Evolutionary conservation across 2,888 invertebrate species (phyloP).

Genomic region (Nemotelus pantherinus): DNA sequence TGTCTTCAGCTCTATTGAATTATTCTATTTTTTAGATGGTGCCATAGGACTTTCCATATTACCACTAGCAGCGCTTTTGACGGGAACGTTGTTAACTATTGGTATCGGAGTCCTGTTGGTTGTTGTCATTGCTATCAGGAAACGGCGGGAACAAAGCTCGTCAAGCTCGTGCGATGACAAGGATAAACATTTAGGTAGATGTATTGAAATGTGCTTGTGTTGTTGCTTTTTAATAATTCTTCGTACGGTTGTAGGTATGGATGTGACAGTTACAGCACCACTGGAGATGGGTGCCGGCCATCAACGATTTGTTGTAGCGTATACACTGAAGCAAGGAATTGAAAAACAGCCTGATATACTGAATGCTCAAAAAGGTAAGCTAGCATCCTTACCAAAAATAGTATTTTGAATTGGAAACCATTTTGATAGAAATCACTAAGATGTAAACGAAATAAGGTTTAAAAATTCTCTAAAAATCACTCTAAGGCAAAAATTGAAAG

Average conservation of each 20-base stretch:
- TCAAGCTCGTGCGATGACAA: slow-evolving; percentile 66
- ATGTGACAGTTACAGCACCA: slow-evolving; percentile 68
- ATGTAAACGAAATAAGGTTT: too few relatives aligned
- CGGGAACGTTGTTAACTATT: slow-evolving; percentile 73
- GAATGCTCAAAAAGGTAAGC: slow-evolving; percentile 78
- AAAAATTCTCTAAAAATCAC: too few relatives aligned
- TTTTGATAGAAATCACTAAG: slow-evolving; percentile 1
- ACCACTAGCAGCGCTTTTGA: slow-evolving; percentile 75
- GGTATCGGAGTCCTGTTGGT: slow-evolving; percentile 73
- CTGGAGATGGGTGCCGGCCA: slow-evolving; percentile 83
- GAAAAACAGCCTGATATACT: slow-evolving; percentile 82
- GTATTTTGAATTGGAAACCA: background rate
- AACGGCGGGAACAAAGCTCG: slow-evolving; percentile 69
- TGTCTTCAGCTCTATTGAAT: background rate
- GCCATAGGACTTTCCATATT: slow-evolving; percentile 76
- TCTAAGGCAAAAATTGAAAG: too few relatives aligned
- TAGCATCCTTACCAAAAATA: background rate
- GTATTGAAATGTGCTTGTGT: background rate
- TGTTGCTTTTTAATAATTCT: background rate
- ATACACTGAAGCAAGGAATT: slow-evolving; percentile 81
- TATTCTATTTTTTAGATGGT: slow-evolving; percentile 67
- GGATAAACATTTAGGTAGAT: slow-evolving; percentile 65
- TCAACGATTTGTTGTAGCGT: slow-evolving; percentile 85
- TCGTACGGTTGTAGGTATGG: slow-evolving; percentile 59
- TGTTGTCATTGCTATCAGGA: slow-evolving; percentile 72